Evolutionary conservation across 2,888 invertebrate genomes (phyloP).

Genomic region (Trissoscelio sp.): DNA sequence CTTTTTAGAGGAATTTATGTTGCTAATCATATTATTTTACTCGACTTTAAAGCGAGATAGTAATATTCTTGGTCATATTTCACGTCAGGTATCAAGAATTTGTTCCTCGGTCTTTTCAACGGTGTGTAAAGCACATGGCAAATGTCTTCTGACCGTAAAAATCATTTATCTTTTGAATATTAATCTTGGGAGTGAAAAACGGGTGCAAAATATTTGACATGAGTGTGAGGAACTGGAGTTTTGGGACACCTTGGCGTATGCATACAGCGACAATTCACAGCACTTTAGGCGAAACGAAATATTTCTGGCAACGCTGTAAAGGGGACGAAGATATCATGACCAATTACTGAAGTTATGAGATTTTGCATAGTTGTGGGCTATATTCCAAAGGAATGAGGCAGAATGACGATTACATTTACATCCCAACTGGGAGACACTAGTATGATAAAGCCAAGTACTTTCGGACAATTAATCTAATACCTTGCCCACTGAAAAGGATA

Average conservation of each 20-base stretch:
- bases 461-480: conserved; percentile 19
- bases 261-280: conserved; percentile 5
- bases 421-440: conserved; percentile 18
- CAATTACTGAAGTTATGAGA: conserved; percentile 43
- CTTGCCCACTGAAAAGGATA: neutral
- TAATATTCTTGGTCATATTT: too few species aligned
- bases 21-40: too few species aligned
- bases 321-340: conserved; percentile 26
- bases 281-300: conserved; percentile 12
- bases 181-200: neutral
- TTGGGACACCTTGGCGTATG: neutral
- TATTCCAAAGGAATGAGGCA: conserved; percentile 15
- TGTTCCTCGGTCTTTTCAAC: too few species aligned
- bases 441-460: conserved; percentile 31
- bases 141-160: too few species aligned
- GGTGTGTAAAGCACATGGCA: too few species aligned
- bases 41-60: too few species aligned
- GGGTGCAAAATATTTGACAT: neutral
- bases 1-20: too few species aligned
- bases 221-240: neutral
- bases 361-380: conserved; percentile 22
- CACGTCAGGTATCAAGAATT: too few species aligned
- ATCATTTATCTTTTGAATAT: neutral
- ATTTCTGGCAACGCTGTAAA: conserved; percentile 30
- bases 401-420: conserved; percentile 32